A percentile compares a stretch with the other conserved stretches of the same genome.
phyloP scores from a whole-genome alignment of 2,888 invertebrate species.

The Drosophila paranaensis region DNA sequence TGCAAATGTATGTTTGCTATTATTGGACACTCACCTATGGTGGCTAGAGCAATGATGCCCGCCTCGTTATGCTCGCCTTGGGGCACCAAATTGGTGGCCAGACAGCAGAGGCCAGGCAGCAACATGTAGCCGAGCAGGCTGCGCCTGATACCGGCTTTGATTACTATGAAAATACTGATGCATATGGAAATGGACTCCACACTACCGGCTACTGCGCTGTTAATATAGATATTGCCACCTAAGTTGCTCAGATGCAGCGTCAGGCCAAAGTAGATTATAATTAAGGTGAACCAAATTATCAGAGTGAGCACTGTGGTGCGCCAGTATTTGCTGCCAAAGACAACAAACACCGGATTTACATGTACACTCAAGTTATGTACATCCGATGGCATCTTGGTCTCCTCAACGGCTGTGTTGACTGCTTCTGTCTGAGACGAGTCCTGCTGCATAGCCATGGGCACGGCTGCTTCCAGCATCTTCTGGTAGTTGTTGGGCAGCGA shows the following conservation, averaged over 20 bases:
- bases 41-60: slow-evolving; percentile 89
- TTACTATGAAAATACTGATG: slow-evolving; percentile 89
- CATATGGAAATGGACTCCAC: slow-evolving; percentile 91
- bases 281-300: slow-evolving; percentile 90
- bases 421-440: slow-evolving; percentile 28
- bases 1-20: neutral
- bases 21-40: slow-evolving; percentile 86
- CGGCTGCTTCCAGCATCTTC: slow-evolving; percentile 86
- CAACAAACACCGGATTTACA: slow-evolving; percentile 87
- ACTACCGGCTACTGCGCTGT: slow-evolving; percentile 88
- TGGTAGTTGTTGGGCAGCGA: slow-evolving; percentile 88
- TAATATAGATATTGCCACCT: slow-evolving; percentile 90
- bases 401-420: slow-evolving; percentile 16
- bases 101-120: slow-evolving; percentile 89
- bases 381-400: slow-evolving; percentile 64
- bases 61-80: slow-evolving; percentile 85
- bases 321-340: slow-evolving; percentile 88
- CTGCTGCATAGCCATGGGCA: slow-evolving; percentile 74
- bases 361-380: slow-evolving; percentile 56
- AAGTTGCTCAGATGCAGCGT: slow-evolving; percentile 90
- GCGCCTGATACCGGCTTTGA: slow-evolving; percentile 89
- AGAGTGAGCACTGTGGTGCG: slow-evolving; percentile 89
- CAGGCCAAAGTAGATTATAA: slow-evolving; percentile 92
- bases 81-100: slow-evolving; percentile 86
- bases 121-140: slow-evolving; percentile 89